Percentiles rank a stretch among this genome's conserved stretches.
phyloP scores from a whole-genome alignment of 2,797 vertebrate genomes.

The Rhyacichthys aspro region DNA sequence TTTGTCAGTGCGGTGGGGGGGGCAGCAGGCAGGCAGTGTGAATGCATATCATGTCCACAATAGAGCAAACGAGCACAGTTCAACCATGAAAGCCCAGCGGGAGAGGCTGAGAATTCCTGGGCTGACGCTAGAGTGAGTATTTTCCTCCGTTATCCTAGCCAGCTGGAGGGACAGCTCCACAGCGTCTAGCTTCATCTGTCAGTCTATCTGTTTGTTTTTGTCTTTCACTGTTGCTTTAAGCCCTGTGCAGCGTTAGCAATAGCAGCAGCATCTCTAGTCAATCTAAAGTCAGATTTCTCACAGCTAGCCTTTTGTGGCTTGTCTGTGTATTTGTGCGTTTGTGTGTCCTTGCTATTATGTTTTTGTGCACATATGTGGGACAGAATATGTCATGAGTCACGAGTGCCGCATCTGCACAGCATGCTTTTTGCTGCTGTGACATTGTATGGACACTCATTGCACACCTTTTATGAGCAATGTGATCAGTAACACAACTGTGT shows the following conservation, averaged over 20 bases:
- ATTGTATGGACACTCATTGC: conserved; percentile 23
- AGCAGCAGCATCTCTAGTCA: conserved; percentile 80
- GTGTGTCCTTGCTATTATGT: conserved; percentile 21
- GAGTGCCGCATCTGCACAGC: conserved; percentile 75
- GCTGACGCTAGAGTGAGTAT: conserved; percentile 99
- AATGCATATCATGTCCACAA: conserved; percentile 92
- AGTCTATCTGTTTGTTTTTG: conserved; percentile 60
- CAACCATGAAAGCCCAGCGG: conserved; percentile 99
- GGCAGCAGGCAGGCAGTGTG: conserved; percentile 78
- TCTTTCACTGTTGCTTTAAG: conserved; percentile 58
- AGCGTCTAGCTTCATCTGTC: conserved; percentile 48
- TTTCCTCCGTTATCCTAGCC: conserved; percentile 68
- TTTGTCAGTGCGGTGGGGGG: conserved; percentile 87
- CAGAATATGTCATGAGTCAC: conserved; percentile 46
- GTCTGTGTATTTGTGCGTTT: conserved; percentile 20
- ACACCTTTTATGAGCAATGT: conserved; percentile 70
- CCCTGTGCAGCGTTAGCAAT: conserved; percentile 75
- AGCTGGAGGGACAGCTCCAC: conserved; percentile 43
- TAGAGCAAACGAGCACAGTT: conserved; percentile 87
- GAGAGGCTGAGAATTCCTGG: conserved; percentile 98
- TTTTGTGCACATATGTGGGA: conserved; percentile 30
- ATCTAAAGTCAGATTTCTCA: conserved; percentile 78
- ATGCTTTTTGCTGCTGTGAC: conserved; percentile 72
- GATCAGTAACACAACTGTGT: conserved; percentile 78
- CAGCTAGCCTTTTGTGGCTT: conserved; percentile 75